phyloP scores from a whole-genome alignment of 2,888 invertebrate species.

The Incurvaria masculella region DNA sequence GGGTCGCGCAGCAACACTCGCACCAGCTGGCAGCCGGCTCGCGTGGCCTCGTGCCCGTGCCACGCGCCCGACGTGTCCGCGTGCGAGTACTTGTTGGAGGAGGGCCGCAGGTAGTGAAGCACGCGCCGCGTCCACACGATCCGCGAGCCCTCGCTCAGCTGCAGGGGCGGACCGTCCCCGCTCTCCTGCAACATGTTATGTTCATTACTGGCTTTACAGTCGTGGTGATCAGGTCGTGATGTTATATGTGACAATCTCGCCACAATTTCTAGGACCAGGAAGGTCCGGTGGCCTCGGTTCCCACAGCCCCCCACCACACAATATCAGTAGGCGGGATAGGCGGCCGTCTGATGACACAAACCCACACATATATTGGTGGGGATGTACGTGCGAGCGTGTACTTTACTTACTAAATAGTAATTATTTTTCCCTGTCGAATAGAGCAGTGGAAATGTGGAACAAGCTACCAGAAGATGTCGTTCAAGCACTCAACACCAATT shows the following conservation, averaged over 20 bases:
- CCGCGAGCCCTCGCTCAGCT: slow-evolving; percentile 43
- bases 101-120: slow-evolving; percentile 83
- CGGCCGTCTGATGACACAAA: too few relatives aligned
- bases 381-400: too few relatives aligned
- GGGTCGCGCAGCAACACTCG: slow-evolving; percentile 68
- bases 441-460: too few relatives aligned
- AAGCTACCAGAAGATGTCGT: too few relatives aligned
- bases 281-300: too few relatives aligned
- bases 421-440: too few relatives aligned
- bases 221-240: background rate
- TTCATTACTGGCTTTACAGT: background rate
- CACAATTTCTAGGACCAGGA: too few relatives aligned
- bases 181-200: slow-evolving; percentile 29
- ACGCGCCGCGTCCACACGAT: slow-evolving; percentile 62
- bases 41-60: slow-evolving; percentile 60
- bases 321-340: too few relatives aligned
- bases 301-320: too few relatives aligned
- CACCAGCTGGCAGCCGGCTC: slow-evolving; percentile 70
- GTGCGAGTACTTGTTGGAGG: slow-evolving; percentile 82
- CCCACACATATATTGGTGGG: too few relatives aligned
- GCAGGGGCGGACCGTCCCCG: slow-evolving; percentile 31
- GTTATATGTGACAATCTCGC: background rate
- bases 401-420: too few relatives aligned
- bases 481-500: too few relatives aligned
- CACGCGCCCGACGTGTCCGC: slow-evolving; percentile 64